Base-by-base conservation (phyloP, 2,797 vertebrate species). In the Xyrichtys novacula region DNA sequence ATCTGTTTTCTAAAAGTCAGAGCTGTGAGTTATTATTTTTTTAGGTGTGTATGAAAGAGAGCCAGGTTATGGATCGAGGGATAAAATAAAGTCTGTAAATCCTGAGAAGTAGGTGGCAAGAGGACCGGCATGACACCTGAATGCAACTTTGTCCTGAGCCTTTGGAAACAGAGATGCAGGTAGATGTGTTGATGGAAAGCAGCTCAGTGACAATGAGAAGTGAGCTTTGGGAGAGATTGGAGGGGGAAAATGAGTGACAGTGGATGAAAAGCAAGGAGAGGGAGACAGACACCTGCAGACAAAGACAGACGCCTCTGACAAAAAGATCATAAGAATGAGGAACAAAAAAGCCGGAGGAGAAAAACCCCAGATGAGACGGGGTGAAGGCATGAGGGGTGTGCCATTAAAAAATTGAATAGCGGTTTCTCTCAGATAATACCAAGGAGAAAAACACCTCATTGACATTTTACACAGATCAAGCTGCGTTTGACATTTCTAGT, bases 361-460 rank as follows among this genome's bases (percentile, higher is more conserved):
- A 66, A 57, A 48, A 25, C 28, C 31, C 31, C 3, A 31, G 31
- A 28, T 5, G 36, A 34, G 12, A 60, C 48, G 47, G 3, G 50
- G 61, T 65, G 20, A 38, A 63, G 56, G 74, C 53, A 52, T 65
- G 67, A 85, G 26, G 20, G 53, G 31, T 67, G 76, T 58, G 52
- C 82, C 79, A 68, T 77, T 62, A 63, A 57, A 61, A n/a, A 63
- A 80, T 69, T 86, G 67, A 72, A 72, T 71, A 76, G 67, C 63
- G 74, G 53, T 78, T 67, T 59, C 46, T 65, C 23, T 23, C 15
- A 54, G 14, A 22, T 36, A 62, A 71, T 56, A 43, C 44, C 59
- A 62, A 19, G 7, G 48, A 76, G 62, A 26, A n/a, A 52, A 46
- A 56, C 17, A 34, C 39, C 61, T 76, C 40, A 49, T 69, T 48